Percentiles rank a stretch among this genome's conserved stretches.
Evolutionary conservation across 2,888 invertebrate species (phyloP).

Genomic region (Ctenicera cuprea): DNA sequence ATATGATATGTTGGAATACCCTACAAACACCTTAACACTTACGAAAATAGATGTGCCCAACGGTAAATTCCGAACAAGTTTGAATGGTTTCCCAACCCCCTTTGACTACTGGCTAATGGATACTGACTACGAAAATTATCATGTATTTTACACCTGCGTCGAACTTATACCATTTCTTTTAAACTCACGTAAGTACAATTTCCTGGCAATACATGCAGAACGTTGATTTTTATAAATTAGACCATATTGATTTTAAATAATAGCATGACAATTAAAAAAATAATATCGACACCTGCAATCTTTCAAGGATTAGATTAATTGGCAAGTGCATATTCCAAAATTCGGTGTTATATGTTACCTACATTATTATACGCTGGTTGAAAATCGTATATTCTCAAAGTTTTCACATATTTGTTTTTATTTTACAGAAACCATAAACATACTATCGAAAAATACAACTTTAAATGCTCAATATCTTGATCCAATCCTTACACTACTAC

Average conservation of each 20-base stretch:
- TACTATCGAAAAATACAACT: background rate
- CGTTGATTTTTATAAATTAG: no score
- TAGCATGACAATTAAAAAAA: no score
- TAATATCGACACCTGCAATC: no score
- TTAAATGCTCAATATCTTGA: background rate
- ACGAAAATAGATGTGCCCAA: background rate
- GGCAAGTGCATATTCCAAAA: no score
- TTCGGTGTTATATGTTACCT: no score
- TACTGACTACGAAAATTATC: slow-evolving; percentile 9
- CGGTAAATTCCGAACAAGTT: background rate
- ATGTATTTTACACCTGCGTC: slow-evolving; percentile 8
- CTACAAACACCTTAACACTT: background rate
- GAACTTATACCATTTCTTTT: background rate
- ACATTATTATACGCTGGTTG: no score
- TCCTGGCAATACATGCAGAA: no score
- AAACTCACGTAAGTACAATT: slow-evolving; percentile 1
- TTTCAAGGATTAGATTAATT: no score
- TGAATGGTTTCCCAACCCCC: background rate
- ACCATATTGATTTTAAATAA: no score
- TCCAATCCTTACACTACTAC: background rate
- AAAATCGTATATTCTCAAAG: no score
- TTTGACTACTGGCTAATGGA: slow-evolving; percentile 10
- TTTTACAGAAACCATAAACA: slow-evolving; percentile 4
- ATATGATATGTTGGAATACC: no score
- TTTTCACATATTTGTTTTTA: no score